Conservation (phyloP, 2,113 vertebrate species). For the chimpanzee (Pan troglodytes) region NHGRI_mPanTro3-v2.1_pri NC_072398.2:80267001-80267500, state of each 20-base stretch:
- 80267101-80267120: not conserved
- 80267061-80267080: not conserved
- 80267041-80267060: not conserved
- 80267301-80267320: not conserved
- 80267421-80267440: not conserved
- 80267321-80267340: not conserved
- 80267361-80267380: not conserved
- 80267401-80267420: not conserved
- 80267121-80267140: not conserved
- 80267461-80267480: not conserved
- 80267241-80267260: not conserved
- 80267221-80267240: not conserved
- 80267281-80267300: not conserved
- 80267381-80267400: not conserved
- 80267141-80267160: not conserved
- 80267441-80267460: not conserved
- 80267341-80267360: not conserved
- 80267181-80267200: not conserved
- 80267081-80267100: not conserved
- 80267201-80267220: not conserved
- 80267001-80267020: not conserved
- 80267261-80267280: not conserved
- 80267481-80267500: not conserved
- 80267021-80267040: not conserved
- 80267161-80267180: not conserved